Base-by-base conservation (phyloP, 2,113 vertebrate genomes). In the Pterocles orientalis region DNA sequence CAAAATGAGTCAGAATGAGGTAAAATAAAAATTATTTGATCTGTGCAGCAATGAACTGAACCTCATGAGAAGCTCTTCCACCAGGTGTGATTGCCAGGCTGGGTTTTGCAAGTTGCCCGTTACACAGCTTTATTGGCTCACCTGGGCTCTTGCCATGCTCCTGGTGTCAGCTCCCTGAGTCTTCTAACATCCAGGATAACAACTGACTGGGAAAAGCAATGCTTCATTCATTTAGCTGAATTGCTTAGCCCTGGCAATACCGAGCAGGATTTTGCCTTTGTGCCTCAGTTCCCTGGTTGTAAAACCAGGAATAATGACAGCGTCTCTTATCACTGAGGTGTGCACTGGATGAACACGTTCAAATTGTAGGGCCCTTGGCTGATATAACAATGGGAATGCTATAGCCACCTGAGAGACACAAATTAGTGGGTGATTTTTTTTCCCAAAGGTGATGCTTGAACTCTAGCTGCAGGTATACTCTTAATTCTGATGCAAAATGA, bases 81-180 rank as follows among this genome's bases (percentile, higher is more conserved):
- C 20, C 28, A 41, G 28, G 10, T 3, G 5, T 12, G 73, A 48
- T 51, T n/a, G 17, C 17, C 12, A 26, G 64, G 16, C 14, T 50
- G 47, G 21, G 16, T 33, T 66, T 81, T 73, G 64, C 18, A n/a
- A 26, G n/a, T 6, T 28, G 39, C 6, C 5, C 12, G 1, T n/a
- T 23, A 13, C 5, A 3, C 16, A 61, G 54, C 39, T 39, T 34
- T 45, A 16, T 33, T 2, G 2, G 5, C 39, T 73, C 31, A 18
- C 13, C 31, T n/a, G 23, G n/a, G n/a, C 36, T 60, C 45, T 50
- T 43, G n/a, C 28, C 9, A 3, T 0, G 0, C 12, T 45, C 7
- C 28, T 9, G 14, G 19, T 43, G 18, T 60, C 45, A 45, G n/a
- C 16, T 56, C 14, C 24, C 7, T 5, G 20, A 41, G 14, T 43